Conservation (phyloP, 2,113 vertebrate genomes). For the Pantherophis guttatus region DNA sequence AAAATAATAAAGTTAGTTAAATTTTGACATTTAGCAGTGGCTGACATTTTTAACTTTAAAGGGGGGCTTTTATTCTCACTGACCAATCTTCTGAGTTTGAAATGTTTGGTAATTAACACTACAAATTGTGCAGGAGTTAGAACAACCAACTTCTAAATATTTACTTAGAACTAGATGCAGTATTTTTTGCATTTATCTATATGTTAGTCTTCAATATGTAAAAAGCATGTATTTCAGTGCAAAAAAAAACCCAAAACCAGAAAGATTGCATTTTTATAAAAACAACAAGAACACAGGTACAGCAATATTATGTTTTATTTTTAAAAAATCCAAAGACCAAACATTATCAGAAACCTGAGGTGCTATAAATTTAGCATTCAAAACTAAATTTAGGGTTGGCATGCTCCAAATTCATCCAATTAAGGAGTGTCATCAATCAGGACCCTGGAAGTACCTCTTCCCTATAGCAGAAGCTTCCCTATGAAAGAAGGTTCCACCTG, state of each 20-base stretch:
- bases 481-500: not conserved
- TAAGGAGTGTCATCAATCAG: not conserved
- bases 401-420: not conserved
- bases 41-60: not conserved
- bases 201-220: not conserved
- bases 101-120: not conserved
- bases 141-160: not conserved
- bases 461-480: not conserved
- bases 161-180: not conserved
- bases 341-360: not conserved
- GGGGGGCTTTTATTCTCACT: not conserved
- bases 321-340: not conserved
- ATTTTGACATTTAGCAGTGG: not conserved
- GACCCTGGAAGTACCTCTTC: not conserved
- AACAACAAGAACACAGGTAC: not conserved
- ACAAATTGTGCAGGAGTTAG: not conserved
- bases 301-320: not conserved
- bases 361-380: not conserved
- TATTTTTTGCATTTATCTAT: not conserved
- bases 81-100: not conserved
- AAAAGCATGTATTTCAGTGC: not conserved
- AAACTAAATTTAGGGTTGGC: not conserved
- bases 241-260: not conserved
- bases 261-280: not conserved
- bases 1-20: not conserved